A percentile compares a stretch with the other conserved stretches of the same genome.
phyloP scores from a whole-genome alignment of 2,113 vertebrate species.

The Pontoporia blainvillei region DNA sequence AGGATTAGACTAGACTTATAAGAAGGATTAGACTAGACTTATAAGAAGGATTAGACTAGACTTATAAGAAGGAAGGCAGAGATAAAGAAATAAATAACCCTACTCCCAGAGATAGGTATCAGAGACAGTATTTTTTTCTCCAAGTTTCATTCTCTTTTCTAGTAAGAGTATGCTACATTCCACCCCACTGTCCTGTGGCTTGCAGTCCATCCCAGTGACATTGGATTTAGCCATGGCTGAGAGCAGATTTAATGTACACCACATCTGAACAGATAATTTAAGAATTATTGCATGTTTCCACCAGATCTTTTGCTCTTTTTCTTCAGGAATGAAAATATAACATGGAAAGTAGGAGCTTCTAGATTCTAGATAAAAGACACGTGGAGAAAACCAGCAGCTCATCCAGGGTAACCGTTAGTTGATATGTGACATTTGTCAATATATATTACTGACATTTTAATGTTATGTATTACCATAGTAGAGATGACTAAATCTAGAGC shows the following conservation, averaged over 20 bases:
- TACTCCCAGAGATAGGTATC: neutral
- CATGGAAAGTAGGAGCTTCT: neutral
- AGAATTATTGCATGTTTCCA: neutral
- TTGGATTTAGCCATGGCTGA: neutral
- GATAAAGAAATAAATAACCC: neutral
- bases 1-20: neutral
- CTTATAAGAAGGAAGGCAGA: neutral
- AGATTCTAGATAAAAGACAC: neutral
- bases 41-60: neutral
- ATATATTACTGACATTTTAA: neutral
- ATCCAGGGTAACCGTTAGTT: neutral
- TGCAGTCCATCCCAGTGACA: neutral
- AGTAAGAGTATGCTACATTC: neutral
- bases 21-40: neutral
- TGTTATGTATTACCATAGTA: neutral
- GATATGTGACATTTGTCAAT: neutral
- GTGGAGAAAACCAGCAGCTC: neutral
- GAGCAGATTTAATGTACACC: neutral
- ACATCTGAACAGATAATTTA: neutral
- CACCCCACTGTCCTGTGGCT: neutral
- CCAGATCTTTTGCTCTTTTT: neutral
- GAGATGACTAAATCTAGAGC: neutral
- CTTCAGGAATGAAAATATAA: neutral
- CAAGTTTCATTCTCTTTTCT: neutral
- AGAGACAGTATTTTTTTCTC: neutral